These are phyloP conservation scores for Ophiothrix spiculata DNA, from an alignment of 35 echinoderm and acorn worm genomes.

Conservation along the genomic window DNA sequence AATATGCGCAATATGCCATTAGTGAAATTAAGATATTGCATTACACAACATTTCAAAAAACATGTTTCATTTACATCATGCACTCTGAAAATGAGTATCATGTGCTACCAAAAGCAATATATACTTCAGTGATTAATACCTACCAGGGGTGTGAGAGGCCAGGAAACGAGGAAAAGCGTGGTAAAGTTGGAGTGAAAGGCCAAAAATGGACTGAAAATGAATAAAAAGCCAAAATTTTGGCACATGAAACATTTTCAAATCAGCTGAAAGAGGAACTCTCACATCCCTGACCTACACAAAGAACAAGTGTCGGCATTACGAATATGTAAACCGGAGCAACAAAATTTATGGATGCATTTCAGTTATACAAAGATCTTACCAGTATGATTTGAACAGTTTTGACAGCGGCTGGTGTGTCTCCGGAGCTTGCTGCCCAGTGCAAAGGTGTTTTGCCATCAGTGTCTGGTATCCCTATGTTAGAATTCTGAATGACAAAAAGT, in stretches of 20 bases:
- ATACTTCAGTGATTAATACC: too few species aligned
- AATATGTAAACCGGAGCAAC: background rate
- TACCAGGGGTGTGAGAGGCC: too few species aligned
- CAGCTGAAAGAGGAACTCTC: background rate
- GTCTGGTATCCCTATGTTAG: constrained; percentile 97
- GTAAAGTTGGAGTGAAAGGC: constrained; percentile 1
- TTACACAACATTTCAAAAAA: background rate
- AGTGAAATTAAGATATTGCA: background rate
- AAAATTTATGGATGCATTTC: too few species aligned
- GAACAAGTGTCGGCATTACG: background rate
- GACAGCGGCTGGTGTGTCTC: constrained; percentile 53
- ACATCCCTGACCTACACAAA: too few species aligned
- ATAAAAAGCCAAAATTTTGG: background rate
- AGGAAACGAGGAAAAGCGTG: too few species aligned
- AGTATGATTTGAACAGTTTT: constrained; percentile 77
- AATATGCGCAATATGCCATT: background rate
- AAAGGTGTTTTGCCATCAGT: constrained; percentile 91
- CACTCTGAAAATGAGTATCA: too few species aligned
- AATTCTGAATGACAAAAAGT: constrained; percentile 46
- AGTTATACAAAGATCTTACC: constrained; percentile 40
- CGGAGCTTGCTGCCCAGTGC: constrained; percentile 93
- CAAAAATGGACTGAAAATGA: too few species aligned
- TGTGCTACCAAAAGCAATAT: too few species aligned
- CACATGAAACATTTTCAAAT: background rate
- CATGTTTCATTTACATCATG: too few species aligned